phyloP scores from a whole-genome alignment of 2,797 vertebrate genomes.

The Pelochelys cantorii region DNA sequence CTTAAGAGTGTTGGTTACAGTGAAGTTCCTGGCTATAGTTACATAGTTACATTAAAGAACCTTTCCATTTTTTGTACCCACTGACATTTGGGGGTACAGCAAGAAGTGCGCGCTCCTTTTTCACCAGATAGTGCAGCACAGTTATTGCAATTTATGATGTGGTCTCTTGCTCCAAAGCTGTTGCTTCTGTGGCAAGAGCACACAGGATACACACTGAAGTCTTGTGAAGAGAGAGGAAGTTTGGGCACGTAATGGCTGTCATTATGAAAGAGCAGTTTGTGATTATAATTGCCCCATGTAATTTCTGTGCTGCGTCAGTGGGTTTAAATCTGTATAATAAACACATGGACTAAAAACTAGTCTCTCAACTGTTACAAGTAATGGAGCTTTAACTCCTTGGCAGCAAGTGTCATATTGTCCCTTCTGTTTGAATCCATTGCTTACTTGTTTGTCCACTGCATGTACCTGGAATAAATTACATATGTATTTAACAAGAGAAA shows the following conservation, averaged over 20 bases:
- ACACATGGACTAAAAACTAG: conserved; percentile 59
- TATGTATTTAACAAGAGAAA: conserved; percentile 30
- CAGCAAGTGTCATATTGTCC: conserved; percentile 45
- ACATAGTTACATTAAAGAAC: neutral
- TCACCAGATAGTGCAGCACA: neutral
- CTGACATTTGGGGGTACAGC: neutral
- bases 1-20: neutral
- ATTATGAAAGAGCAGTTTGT: conserved; percentile 37
- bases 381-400: conserved; percentile 63
- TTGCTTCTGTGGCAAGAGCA: neutral
- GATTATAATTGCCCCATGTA: conserved; percentile 31
- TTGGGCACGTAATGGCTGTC: neutral
- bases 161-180: neutral
- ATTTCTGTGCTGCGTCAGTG: conserved; percentile 44
- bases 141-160: neutral
- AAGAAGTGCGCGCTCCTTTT: neutral
- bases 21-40: neutral
- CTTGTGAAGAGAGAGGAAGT: neutral
- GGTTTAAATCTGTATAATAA: conserved; percentile 67
- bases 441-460: conserved; percentile 31
- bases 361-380: conserved; percentile 65
- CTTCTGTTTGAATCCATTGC: conserved; percentile 18
- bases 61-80: conserved; percentile 3
- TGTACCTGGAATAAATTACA: conserved; percentile 20
- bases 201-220: neutral